phyloP scores from a whole-genome alignment of 1,140 invertebrate species.

The Drosophila pseudoobscura region DNA sequence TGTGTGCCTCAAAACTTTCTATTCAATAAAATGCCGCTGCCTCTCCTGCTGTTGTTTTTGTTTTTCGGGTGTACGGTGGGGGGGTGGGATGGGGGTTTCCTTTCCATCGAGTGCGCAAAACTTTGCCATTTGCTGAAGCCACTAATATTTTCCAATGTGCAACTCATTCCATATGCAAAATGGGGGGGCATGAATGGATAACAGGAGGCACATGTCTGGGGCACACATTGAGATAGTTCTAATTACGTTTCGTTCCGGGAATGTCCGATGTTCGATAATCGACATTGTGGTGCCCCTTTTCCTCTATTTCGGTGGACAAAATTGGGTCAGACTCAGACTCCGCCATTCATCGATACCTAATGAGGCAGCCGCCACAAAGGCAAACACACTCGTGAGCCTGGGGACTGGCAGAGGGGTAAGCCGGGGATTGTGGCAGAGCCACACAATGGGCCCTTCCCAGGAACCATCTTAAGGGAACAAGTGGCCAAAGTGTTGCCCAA shows the following conservation, averaged over 20 bases:
- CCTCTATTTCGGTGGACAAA: background rate
- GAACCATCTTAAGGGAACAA: constrained; percentile 55
- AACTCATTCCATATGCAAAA: too few species aligned
- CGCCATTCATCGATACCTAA: constrained; percentile 66
- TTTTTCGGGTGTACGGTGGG: background rate
- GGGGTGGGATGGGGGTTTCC: background rate
- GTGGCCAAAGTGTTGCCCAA: constrained; percentile 61
- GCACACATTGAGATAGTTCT: constrained; percentile 62
- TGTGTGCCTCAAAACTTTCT: constrained; percentile 38
- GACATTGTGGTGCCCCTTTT: background rate
- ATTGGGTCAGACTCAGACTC: constrained; percentile 45
- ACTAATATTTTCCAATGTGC: too few species aligned
- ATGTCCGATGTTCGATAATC: background rate
- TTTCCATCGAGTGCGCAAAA: constrained; percentile 15
- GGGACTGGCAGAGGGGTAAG: background rate
- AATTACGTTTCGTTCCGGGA: constrained; percentile 45
- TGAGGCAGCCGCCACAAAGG: constrained; percentile 65
- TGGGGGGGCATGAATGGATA: constrained; percentile 1
- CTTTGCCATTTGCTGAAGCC: constrained; percentile 24
- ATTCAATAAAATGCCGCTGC: constrained; percentile 38
- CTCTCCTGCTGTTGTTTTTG: constrained; percentile 19
- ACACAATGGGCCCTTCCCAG: constrained; percentile 47
- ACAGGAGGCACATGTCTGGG: constrained; percentile 15
- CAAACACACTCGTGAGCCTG: constrained; percentile 13
- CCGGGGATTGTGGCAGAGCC: constrained; percentile 25